phyloP scores from a whole-genome alignment of 2,797 vertebrate genomes.

The Myotis findleyi region DNA sequence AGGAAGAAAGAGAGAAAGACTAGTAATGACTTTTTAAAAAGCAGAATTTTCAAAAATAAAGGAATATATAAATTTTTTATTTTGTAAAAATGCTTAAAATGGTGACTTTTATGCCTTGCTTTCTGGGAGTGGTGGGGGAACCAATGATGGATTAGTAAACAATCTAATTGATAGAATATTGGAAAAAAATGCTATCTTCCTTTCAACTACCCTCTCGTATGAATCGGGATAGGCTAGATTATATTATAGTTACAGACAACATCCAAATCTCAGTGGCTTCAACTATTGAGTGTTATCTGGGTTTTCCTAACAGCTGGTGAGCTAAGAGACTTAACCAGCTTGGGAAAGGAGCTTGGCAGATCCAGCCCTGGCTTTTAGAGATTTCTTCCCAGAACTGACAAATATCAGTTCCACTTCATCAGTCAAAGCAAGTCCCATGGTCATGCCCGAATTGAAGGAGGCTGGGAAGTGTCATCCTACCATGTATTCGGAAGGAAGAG shows the following conservation, averaged over 20 bases:
- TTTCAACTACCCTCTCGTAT: not conserved
- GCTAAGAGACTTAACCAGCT: not conserved
- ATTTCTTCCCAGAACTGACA: constrained; percentile 18
- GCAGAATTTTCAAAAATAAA: constrained; percentile 30
- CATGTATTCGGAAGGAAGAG: not conserved
- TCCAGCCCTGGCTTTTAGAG: not conserved
- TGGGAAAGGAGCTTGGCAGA: not conserved
- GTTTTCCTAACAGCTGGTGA: not conserved
- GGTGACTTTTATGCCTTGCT: constrained; percentile 7
- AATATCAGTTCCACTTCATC: not conserved
- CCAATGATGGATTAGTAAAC: not conserved
- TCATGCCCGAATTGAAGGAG: not conserved
- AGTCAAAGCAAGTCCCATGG: not conserved
- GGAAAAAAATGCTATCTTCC: not conserved
- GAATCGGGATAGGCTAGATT: not conserved
- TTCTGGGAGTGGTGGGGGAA: not conserved
- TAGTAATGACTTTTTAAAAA: not conserved
- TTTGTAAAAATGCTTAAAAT: constrained; percentile 26
- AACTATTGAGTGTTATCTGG: not conserved
- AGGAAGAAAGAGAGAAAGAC: not conserved
- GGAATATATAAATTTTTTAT: not conserved
- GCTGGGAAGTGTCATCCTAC: not conserved
- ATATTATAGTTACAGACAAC: not conserved
- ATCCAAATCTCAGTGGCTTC: not conserved
- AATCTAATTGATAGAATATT: not conserved